Evolutionary conservation across 2,797 vertebrate genomes (phyloP), one percentile per base, ranked within the genome.

Genomic region (Smutsia gigantea): DNA sequence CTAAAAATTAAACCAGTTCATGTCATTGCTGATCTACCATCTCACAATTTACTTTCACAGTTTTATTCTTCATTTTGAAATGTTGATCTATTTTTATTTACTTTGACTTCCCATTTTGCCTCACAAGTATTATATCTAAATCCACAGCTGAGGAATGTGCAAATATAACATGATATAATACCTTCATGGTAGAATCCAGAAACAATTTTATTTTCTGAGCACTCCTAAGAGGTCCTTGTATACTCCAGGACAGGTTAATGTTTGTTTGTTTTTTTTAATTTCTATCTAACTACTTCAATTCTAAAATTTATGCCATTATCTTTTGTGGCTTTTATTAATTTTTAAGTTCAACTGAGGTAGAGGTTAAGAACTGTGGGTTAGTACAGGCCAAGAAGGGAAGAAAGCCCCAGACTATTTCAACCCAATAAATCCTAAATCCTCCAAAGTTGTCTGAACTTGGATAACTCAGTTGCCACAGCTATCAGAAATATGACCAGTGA

Each of bases 11-110:
- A 51, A 15, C 42, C 5, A 49, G 8, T 61, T 42, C 12, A 4
- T 27, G 19, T 31, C n/a, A 39, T 53, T n/a, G 83, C 39, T 61
- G 63, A 27, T 59, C 29, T 61, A 78, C 34, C 15, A 68, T 42
- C 19, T 79, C 69, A 61, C n/a, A 90, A 74, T 1, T 4, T 13
- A 53, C 12, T 78, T 84, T 29, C 39, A 57, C 2, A 94, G 23
- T 49, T 71, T 89, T 39, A 84, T 37, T 71, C 5, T 83, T 93
- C 19, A 37, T 59, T 89, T 89, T 27, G 72, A 92, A 96, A 77
- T 57, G 23, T 9, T 53, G 7, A 92, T 29, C 17, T 37, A 46
- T 42, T 72, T 95, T 84, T 29, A 6, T 63, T 74, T 84, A 78
- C 69, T 69, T 72, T 91, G 42, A 85, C 29, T 87, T 94, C 9